phyloP scores from a whole-genome alignment of 2,888 invertebrate genomes.

The Parapristionchus giblindavisi region DNA sequence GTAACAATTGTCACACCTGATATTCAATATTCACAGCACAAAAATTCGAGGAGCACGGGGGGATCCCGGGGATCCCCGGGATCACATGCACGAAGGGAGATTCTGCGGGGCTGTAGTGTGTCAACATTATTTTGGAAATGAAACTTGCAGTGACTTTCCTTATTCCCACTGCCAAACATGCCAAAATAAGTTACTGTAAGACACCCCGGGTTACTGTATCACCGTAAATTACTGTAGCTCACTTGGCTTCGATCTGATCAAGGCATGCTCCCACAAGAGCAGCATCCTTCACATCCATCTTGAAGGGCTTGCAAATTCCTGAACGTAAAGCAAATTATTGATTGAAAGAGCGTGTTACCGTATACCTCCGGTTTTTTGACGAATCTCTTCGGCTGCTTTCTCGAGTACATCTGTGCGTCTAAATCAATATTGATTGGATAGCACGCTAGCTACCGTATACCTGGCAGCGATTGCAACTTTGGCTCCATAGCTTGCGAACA shows the following conservation, averaged over 20 bases:
- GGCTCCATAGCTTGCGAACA: slow-evolving; percentile 73
- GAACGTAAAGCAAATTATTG: no score
- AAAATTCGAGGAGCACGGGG: no score
- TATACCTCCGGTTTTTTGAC: slow-evolving; percentile 69
- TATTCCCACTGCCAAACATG: no score
- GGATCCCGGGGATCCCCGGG: no score
- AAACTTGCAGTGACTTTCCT: no score
- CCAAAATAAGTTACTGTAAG: neutral
- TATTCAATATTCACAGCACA: no score
- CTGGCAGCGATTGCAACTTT: slow-evolving; percentile 74
- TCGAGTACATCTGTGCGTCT: slow-evolving; percentile 72
- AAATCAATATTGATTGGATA: slow-evolving; percentile 38
- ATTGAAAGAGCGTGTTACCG: no score
- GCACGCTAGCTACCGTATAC: slow-evolving; percentile 62
- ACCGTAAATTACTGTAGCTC: neutral
- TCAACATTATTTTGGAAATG: no score
- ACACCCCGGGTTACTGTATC: neutral
- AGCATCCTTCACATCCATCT: slow-evolving; percentile 73
- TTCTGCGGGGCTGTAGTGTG: no score
- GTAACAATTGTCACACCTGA: no score
- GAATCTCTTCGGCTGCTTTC: slow-evolving; percentile 72
- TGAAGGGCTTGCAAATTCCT: slow-evolving; percentile 60
- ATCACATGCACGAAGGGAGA: no score
- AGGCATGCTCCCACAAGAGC: slow-evolving; percentile 71
- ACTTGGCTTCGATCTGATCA: slow-evolving; percentile 70